phyloP scores from a whole-genome alignment of 2,797 vertebrate species.

The Peromyscus melanophrys region DNA sequence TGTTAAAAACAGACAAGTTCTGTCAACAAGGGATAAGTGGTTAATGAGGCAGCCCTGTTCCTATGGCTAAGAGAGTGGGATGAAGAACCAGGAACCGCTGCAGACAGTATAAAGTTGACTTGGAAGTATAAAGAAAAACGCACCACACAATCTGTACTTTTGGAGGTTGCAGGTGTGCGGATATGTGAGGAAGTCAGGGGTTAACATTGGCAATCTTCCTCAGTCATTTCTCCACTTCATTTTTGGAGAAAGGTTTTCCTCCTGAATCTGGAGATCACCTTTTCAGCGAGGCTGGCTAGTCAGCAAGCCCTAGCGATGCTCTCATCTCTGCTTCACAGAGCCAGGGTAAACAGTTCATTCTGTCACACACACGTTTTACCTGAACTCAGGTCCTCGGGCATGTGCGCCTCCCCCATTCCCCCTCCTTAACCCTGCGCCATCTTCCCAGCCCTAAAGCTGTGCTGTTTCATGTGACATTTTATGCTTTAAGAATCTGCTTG shows the following conservation, averaged over 20 bases:
- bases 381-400: neutral
- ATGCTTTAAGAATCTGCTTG: constrained; percentile 4
- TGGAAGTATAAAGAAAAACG: constrained; percentile 46
- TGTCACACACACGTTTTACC: neutral
- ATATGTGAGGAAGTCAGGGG: neutral
- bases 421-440: too few relatives aligned
- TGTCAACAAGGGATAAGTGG: neutral
- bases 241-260: neutral
- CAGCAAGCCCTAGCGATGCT: neutral
- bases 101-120: neutral
- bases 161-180: neutral
- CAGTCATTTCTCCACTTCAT: neutral
- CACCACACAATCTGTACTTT: neutral
- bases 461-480: neutral
- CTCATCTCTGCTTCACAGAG: neutral
- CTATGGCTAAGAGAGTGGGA: neutral
- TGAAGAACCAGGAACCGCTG: neutral
- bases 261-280: neutral
- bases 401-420: too few relatives aligned
- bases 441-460: neutral
- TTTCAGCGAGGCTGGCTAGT: neutral
- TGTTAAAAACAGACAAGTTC: neutral
- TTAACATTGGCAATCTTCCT: neutral
- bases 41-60: neutral
- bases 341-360: neutral